Evolutionary conservation across 2,113 vertebrate species (phyloP).

Genomic region (Atractosteus spatula): DNA sequence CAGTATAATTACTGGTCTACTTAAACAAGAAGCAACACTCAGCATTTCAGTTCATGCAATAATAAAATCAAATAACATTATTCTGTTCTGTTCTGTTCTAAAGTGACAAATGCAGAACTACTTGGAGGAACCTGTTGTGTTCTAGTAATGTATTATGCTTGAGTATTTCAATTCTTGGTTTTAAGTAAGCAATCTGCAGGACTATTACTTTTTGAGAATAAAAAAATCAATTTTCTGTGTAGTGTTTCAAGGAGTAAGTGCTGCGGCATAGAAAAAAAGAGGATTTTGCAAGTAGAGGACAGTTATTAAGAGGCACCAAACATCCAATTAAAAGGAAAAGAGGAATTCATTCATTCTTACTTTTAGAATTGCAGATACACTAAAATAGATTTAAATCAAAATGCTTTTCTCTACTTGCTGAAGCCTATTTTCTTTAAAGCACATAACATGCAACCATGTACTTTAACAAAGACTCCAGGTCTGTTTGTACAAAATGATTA

Average conservation of each 20-base stretch:
- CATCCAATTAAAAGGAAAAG: background rate
- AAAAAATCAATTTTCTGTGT: background rate
- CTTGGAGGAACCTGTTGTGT: background rate
- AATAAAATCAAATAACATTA: too few relatives aligned
- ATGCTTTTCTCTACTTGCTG: too few relatives aligned
- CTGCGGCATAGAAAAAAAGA: background rate
- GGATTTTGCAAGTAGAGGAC: background rate
- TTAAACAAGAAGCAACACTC: too few relatives aligned
- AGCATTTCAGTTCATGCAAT: too few relatives aligned
- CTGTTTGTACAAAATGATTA: background rate
- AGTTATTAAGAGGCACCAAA: background rate
- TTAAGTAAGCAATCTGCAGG: conserved; percentile 4
- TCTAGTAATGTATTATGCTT: background rate
- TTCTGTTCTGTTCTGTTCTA: too few relatives aligned
- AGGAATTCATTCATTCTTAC: too few relatives aligned
- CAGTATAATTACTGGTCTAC: too few relatives aligned
- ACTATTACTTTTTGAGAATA: background rate
- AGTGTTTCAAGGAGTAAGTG: conserved; percentile 10
- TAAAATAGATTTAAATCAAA: too few relatives aligned
- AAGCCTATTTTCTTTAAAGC: background rate
- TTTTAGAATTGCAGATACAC: too few relatives aligned
- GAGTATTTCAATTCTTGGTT: conserved; percentile 2
- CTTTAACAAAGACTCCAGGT: background rate
- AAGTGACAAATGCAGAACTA: too few relatives aligned
- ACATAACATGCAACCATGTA: background rate